Percentiles rank a stretch among this genome's conserved stretches.
These are phyloP conservation scores for Anolis apletophallus DNA, from an alignment of 2,797 vertebrate genomes.

Conservation along the genomic window DNA sequence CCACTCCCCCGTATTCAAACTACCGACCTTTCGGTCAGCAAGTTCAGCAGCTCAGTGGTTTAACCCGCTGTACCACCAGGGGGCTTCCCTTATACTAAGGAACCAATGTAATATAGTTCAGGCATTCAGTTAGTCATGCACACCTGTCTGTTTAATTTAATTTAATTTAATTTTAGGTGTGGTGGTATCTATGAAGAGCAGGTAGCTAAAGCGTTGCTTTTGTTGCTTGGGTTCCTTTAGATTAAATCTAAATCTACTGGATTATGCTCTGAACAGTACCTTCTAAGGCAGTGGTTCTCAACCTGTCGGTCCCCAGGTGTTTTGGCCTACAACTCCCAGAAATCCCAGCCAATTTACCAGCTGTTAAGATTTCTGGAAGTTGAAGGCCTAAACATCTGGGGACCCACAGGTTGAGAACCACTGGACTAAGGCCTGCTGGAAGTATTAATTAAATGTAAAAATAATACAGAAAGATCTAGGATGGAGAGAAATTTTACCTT, in stretches of 20 bases:
- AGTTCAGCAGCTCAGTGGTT: too few relatives aligned
- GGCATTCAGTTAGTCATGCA: not conserved
- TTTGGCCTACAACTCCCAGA: too few relatives aligned
- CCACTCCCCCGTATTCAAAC: too few relatives aligned
- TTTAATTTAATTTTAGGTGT: not conserved
- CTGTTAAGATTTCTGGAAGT: too few relatives aligned
- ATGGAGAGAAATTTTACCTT: not conserved
- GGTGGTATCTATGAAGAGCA: not conserved
- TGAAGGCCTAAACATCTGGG: too few relatives aligned
- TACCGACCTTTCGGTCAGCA: too few relatives aligned
- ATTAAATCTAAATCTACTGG: not conserved
- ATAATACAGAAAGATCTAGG: not conserved
- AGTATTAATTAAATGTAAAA: not conserved
- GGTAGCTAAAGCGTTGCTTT: not conserved
- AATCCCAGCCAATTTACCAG: too few relatives aligned
- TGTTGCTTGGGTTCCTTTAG: not conserved
- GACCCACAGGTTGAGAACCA: too few relatives aligned
- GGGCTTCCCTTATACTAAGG: not conserved
- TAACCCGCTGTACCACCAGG: not conserved
- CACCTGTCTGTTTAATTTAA: not conserved
- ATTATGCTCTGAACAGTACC: not conserved
- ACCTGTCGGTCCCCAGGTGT: too few relatives aligned
- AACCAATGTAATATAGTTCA: not conserved
- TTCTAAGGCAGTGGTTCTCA: too few relatives aligned
- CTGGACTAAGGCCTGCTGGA: not conserved